Conservation (phyloP, 2,888 invertebrate species). For the Drosophila parthenogenetica region DNA sequence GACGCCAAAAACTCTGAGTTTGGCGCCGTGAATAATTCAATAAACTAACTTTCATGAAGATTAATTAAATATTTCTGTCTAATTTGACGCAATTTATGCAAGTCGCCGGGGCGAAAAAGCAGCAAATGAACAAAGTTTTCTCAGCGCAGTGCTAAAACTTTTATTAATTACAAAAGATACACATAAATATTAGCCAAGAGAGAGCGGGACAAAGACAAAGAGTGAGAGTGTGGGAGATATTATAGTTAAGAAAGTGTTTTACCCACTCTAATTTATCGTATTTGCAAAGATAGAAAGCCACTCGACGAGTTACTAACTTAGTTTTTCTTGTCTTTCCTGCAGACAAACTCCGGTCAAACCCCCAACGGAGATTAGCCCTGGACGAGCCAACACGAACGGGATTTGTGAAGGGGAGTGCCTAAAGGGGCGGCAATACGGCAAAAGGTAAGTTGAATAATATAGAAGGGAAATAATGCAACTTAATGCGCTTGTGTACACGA, state of each 20-base stretch:
- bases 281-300: constrained; percentile 60
- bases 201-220: constrained; percentile 23
- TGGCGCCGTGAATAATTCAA: constrained; percentile 69
- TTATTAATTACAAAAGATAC: constrained; percentile 80
- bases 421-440: constrained; percentile 5
- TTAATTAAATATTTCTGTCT: constrained; percentile 81
- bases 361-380: constrained; percentile 33
- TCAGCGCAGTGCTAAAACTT: constrained; percentile 60
- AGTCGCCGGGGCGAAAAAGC: constrained; percentile 47
- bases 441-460: constrained; percentile 47
- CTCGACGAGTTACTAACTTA: constrained; percentile 74
- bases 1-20: constrained; percentile 27
- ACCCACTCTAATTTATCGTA: constrained; percentile 45
- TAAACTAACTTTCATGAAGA: constrained; percentile 75
- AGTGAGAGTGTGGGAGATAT: constrained; percentile 25
- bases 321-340: constrained; percentile 59
- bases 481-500: constrained; percentile 73
- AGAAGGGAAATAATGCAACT: constrained; percentile 71
- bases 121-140: constrained; percentile 70
- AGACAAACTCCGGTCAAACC: constrained; percentile 33
- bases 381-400: constrained; percentile 14
- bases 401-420: not conserved
- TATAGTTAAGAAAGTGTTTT: constrained; percentile 17
- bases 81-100: constrained; percentile 80
- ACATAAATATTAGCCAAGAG: constrained; percentile 65